A percentile compares a stretch with the other conserved stretches of the same genome.
Conservation (phyloP, 2,113 vertebrate genomes). For the Nibea albiflora region DNA sequence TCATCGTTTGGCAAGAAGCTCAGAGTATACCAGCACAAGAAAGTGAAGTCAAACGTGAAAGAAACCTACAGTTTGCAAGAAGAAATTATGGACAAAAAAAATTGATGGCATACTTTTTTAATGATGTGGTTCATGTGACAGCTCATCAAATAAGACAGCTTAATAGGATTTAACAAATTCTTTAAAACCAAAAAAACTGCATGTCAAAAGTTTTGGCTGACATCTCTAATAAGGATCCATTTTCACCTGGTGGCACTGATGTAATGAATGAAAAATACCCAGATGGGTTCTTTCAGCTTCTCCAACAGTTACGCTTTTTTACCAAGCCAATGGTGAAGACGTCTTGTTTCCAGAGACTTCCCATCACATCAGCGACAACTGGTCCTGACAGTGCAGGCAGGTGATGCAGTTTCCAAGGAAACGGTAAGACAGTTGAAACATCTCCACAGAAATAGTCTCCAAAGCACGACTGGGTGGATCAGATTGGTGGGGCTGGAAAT, state of each 20-base stretch:
- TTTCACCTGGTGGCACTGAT: not conserved
- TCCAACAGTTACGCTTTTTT: not conserved
- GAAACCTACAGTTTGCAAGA: not conserved
- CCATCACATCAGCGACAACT: constrained; percentile 9
- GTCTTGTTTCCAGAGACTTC: not conserved
- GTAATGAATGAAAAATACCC: not conserved
- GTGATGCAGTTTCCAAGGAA: constrained; percentile 61
- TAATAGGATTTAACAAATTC: not conserved
- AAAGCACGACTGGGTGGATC: constrained; percentile 31
- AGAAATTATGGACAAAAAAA: not conserved
- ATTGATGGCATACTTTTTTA: not conserved
- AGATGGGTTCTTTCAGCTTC: not conserved
- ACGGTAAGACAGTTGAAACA: constrained; percentile 40
- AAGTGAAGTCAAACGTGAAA: not conserved
- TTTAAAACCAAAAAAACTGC: not conserved
- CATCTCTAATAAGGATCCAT: not conserved
- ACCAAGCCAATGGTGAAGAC: not conserved
- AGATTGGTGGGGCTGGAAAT: constrained; percentile 5
- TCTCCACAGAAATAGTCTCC: constrained; percentile 28
- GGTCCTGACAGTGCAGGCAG: constrained; percentile 38
- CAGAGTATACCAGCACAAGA: not conserved
- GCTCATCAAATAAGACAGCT: not conserved
- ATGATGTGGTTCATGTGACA: not conserved
- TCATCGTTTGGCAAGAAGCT: not conserved
- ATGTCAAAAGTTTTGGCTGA: not conserved